Base-by-base conservation (phyloP, 2,888 invertebrate species). In the Didymodactylos carnosus region DNA sequence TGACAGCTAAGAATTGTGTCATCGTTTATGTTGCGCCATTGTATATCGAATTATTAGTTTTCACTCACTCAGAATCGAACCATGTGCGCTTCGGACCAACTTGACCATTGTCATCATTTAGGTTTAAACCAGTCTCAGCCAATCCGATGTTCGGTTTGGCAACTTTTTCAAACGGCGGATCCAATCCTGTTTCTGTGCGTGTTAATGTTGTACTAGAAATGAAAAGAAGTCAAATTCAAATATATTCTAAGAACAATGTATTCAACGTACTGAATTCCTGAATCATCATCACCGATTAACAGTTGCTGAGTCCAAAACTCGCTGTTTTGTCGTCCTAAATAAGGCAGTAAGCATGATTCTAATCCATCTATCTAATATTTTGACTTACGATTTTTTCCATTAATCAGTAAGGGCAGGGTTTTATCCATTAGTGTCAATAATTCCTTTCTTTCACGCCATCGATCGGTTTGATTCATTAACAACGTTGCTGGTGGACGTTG, bases 231-330 rank as follows among this genome's bases (percentile, higher is more conserved):
- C n/a, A 14, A 73, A 13, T n/a, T 14, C 0, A 62, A 10, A 35
- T 70, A 7, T 14, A 39, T 23, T 35, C 19, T 70, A 14, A 70
- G 2, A 70, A 13, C 27, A 41, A 49, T 35, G 35, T 39, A 39
- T 71, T 39, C 39, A 40, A 78, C 81, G 80, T 78, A 82, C 82
- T 80, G 80, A n/a, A 83, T 76, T 35, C 83, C 82, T 51, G 78
- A 78, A 27, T 79, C 75, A 43, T 83, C 82, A 76, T 82, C 80
- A 19, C 83, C 83, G 77, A 83, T 79, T 62, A 77, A 76, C 72
- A 80, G 80, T 73, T 80, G 80, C 73, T 83, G 83, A 27, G 80
- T 80, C 83, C 83, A 83, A 75, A 83, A 83, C 75, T 83, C 83
- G 79, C 83, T 83, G n/a, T 82, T 82, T 72, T 80, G 79, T 39